These are phyloP conservation scores for Hypselothyrea guttata DNA, from an alignment of 2,888 invertebrate genomes.

Conservation along the genomic window DNA sequence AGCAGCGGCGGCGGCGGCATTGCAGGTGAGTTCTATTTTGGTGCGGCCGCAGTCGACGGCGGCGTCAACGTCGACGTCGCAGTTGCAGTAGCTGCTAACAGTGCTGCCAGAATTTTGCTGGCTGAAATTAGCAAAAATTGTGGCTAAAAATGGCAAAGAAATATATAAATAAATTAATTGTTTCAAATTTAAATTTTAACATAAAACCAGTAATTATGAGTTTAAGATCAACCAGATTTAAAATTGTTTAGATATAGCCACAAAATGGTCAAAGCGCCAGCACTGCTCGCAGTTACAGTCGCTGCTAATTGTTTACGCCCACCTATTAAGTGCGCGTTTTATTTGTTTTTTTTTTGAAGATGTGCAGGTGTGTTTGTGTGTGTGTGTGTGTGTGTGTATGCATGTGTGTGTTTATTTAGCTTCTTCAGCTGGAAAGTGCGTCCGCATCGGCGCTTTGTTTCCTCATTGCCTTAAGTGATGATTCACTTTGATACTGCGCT, in stretches of 20 bases:
- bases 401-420: conserved; percentile 30
- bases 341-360: no score
- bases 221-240: no score
- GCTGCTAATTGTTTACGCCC: conserved; percentile 69
- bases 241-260: no score
- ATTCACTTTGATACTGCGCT: conserved; percentile 60
- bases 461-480: conserved; percentile 61
- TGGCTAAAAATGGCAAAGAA: no score
- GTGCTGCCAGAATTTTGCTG: no score
- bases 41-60: conserved; percentile 47
- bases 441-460: conserved; percentile 50
- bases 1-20: conserved; percentile 4
- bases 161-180: no score
- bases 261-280: no score
- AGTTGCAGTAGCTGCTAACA: conserved; percentile 19
- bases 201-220: no score
- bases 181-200: no score
- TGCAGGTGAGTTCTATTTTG: conserved; percentile 56
- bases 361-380: background rate
- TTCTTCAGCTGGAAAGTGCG: conserved; percentile 15
- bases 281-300: no score
- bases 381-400: conserved; percentile 5
- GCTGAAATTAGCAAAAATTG: no score
- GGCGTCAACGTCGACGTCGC: conserved; percentile 2
- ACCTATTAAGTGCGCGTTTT: conserved; percentile 46